A percentile compares a stretch with the other conserved stretches of the same genome.
Conservation (phyloP, 2,888 invertebrate species). For the Amiota minor region DNA sequence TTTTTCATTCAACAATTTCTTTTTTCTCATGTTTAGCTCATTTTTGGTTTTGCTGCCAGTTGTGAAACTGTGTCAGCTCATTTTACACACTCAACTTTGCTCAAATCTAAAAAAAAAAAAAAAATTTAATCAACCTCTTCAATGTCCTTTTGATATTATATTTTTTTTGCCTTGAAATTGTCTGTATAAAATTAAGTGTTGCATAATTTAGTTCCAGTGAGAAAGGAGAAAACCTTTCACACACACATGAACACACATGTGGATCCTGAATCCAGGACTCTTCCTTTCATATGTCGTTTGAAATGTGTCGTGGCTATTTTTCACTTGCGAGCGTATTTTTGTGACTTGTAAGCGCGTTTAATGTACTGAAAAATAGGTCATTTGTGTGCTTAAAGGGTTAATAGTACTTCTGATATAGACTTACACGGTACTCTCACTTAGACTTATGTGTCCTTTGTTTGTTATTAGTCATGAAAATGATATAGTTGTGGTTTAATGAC, state of each 20-base stretch:
- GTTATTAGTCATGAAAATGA: too few species aligned
- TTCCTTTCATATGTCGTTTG: slow-evolving; percentile 15
- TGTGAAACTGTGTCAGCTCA: too few species aligned
- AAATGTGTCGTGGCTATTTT: slow-evolving; percentile 28
- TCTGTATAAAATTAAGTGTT: slow-evolving; percentile 21
- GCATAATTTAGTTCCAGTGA: slow-evolving; percentile 27
- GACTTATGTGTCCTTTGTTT: too few species aligned
- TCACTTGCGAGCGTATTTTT: slow-evolving; percentile 35
- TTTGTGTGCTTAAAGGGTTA: not conserved
- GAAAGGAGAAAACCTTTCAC: slow-evolving; percentile 46
- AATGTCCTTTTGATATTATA: too few species aligned
- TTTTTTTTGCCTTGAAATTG: slow-evolving; percentile 2
- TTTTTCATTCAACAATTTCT: not conserved
- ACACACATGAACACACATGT: slow-evolving; percentile 33
- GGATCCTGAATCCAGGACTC: not conserved
- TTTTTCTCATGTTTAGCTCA: not conserved
- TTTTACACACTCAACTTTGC: too few species aligned
- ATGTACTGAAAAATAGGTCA: slow-evolving; percentile 50
- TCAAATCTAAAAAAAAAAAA: too few species aligned
- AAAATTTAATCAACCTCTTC: too few species aligned
- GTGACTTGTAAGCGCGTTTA: slow-evolving; percentile 46
- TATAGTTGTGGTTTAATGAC: too few species aligned
- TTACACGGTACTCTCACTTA: too few species aligned
- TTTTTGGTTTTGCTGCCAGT: not conserved
- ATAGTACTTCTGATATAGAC: too few species aligned